phyloP scores from a whole-genome alignment of 2,888 invertebrate species.

The Nezara viridula region DNA sequence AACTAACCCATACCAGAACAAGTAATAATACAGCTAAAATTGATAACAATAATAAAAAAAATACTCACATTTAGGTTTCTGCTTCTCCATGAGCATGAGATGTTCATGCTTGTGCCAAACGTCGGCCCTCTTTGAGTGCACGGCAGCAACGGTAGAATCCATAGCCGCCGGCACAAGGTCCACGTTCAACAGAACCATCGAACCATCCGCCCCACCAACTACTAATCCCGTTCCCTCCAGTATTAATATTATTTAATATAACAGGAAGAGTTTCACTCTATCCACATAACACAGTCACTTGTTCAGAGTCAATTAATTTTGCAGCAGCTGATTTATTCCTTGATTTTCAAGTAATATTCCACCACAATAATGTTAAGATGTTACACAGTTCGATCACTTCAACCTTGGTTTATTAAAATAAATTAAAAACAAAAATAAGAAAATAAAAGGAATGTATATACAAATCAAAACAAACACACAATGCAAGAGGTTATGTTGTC shows the following conservation, averaged over 20 bases:
- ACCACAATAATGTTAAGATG: background rate
- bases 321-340: slow-evolving; percentile 18
- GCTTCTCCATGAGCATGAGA: slow-evolving; percentile 80
- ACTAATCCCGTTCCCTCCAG: slow-evolving; percentile 76
- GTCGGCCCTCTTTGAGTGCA: slow-evolving; percentile 68
- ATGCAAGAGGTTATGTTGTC: slow-evolving; percentile 57
- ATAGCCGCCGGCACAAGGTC: slow-evolving; percentile 70
- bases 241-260: slow-evolving; percentile 68
- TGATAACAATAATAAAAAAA: background rate
- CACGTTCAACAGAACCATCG: slow-evolving; percentile 69
- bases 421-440: slow-evolving; percentile 35
- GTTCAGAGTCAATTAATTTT: background rate
- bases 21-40: background rate
- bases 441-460: slow-evolving; percentile 56
- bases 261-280: slow-evolving; percentile 55
- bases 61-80: slow-evolving; percentile 66
- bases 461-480: slow-evolving; percentile 58
- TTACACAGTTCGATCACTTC: background rate
- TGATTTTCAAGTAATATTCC: slow-evolving; percentile 14
- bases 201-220: slow-evolving; percentile 68
- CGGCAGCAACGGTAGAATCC: slow-evolving; percentile 68
- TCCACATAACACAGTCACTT: slow-evolving; percentile 61
- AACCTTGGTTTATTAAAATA: background rate
- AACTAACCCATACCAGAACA: background rate
- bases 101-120: slow-evolving; percentile 84